Percentiles rank a stretch among this genome's conserved stretches.
phyloP scores from a whole-genome alignment of 2,888 invertebrate species.

The Dryocosmus kuriphilus region DNA sequence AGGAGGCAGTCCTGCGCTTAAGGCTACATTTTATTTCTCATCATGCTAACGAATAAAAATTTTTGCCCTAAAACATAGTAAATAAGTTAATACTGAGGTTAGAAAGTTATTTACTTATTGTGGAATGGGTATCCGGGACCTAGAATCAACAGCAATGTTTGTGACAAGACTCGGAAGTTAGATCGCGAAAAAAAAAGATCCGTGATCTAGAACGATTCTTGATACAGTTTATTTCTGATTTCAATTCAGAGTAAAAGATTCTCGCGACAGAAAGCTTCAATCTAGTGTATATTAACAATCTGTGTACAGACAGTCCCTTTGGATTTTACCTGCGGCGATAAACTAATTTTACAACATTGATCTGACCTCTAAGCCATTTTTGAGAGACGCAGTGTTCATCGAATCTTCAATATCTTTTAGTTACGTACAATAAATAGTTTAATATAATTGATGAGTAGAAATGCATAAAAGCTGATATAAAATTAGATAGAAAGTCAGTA shows the following conservation, averaged over 20 bases:
- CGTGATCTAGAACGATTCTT: slow-evolving; percentile 1
- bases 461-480: neutral
- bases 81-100: slow-evolving; percentile 37
- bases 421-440: neutral
- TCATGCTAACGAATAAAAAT: neutral
- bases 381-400: slow-evolving; percentile 1
- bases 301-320: neutral
- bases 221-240: slow-evolving; percentile 14
- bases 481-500: too few species aligned
- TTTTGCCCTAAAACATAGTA: slow-evolving; percentile 2
- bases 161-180: slow-evolving; percentile 11
- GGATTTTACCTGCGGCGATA: neutral
- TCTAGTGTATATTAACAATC: slow-evolving; percentile 13
- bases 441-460: neutral
- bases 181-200: slow-evolving; percentile 14
- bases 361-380: slow-evolving; percentile 7
- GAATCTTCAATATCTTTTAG: slow-evolving; percentile 3
- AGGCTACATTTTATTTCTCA: slow-evolving; percentile 9
- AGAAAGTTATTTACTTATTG: slow-evolving; percentile 14
- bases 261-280: slow-evolving; percentile 2
- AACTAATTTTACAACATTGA: slow-evolving; percentile 34
- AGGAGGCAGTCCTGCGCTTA: slow-evolving; percentile 20
- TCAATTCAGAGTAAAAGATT: slow-evolving; percentile 6
- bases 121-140: slow-evolving; percentile 24
- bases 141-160: neutral